A percentile compares a stretch with the other conserved stretches of the same genome.
These are phyloP conservation scores for Chaenogobius annularis DNA, from an alignment of 2,113 vertebrate species.

Conservation along the genomic window DNA sequence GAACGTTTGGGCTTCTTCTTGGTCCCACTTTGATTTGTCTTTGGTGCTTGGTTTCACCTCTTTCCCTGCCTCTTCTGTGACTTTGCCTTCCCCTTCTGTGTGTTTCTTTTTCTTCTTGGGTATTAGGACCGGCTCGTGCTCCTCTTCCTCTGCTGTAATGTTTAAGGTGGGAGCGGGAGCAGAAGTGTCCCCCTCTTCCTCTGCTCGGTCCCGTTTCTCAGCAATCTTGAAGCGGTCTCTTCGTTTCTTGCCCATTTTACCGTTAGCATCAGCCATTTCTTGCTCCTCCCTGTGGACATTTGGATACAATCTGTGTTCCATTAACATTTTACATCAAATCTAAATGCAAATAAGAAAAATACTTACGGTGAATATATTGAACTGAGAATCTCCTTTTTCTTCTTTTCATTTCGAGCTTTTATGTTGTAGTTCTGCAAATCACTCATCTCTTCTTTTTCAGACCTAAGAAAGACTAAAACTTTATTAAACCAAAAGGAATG, in stretches of 20 bases:
- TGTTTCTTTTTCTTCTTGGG: conserved; percentile 64
- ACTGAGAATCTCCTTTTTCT: conserved; percentile 81
- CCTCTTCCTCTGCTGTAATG: conserved; percentile 15
- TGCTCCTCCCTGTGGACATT: conserved; percentile 55
- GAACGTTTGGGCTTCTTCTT: conserved; percentile 64
- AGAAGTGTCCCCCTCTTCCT: not conserved
- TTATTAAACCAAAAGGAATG: not conserved
- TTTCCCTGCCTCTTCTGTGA: not conserved
- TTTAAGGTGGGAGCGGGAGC: conserved; percentile 18
- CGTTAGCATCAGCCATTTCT: conserved; percentile 46
- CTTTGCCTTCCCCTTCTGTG: conserved; percentile 24
- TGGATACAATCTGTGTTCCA: not conserved
- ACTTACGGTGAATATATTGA: conserved; percentile 82
- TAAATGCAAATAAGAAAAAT: not conserved
- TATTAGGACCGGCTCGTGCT: conserved; percentile 59
- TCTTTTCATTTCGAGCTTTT: conserved; percentile 77
- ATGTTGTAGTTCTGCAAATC: conserved; percentile 80
- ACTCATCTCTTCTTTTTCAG: conserved; percentile 81
- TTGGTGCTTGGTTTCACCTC: conserved; percentile 25
- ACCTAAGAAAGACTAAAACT: conserved; percentile 63
- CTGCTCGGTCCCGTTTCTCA: conserved; percentile 32
- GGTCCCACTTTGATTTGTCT: conserved; percentile 43
- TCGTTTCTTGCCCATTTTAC: conserved; percentile 69
- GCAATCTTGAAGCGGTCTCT: conserved; percentile 41
- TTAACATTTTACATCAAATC: not conserved